phyloP scores from a whole-genome alignment of 2,113 vertebrate species.

The Cheirogaleus medius region DNA sequence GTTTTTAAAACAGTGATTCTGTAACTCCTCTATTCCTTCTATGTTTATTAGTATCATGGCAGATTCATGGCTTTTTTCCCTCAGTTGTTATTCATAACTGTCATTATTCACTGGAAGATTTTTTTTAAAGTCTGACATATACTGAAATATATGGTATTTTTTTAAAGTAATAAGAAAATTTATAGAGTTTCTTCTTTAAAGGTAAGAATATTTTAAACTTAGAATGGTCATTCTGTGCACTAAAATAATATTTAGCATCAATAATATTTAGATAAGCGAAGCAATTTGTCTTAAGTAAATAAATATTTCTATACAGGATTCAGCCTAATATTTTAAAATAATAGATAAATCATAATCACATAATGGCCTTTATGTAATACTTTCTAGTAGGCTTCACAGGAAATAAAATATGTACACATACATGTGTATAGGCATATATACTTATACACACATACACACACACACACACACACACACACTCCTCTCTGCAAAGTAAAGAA shows the following conservation, averaged over 20 bases:
- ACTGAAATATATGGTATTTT: not conserved
- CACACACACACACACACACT: too few relatives aligned
- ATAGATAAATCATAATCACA: conserved; percentile 8
- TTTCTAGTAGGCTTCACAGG: not conserved
- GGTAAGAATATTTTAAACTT: conserved; percentile 16
- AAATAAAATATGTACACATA: conserved; percentile 43
- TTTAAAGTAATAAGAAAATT: not conserved
- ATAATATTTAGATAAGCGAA: conserved; percentile 29
- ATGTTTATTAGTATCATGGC: not conserved
- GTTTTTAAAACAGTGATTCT: not conserved
- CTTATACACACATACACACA: not conserved
- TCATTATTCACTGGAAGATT: not conserved
- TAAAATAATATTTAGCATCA: conserved; percentile 47
- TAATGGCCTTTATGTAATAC: conserved; percentile 36
- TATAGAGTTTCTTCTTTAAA: conserved; percentile 14
- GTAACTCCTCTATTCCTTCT: not conserved
- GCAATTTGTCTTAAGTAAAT: conserved; percentile 5
- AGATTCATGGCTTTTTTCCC: not conserved
- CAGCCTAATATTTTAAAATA: not conserved
- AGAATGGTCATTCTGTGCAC: not conserved
- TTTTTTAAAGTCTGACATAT: not conserved
- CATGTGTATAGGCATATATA: not conserved
- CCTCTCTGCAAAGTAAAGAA: conserved; percentile 18
- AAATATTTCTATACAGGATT: not conserved
- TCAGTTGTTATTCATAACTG: not conserved